A percentile compares a stretch with the other conserved stretches of the same genome.
phyloP scores from a whole-genome alignment of 2,888 invertebrate species.

The Plagodis dolabraria region DNA sequence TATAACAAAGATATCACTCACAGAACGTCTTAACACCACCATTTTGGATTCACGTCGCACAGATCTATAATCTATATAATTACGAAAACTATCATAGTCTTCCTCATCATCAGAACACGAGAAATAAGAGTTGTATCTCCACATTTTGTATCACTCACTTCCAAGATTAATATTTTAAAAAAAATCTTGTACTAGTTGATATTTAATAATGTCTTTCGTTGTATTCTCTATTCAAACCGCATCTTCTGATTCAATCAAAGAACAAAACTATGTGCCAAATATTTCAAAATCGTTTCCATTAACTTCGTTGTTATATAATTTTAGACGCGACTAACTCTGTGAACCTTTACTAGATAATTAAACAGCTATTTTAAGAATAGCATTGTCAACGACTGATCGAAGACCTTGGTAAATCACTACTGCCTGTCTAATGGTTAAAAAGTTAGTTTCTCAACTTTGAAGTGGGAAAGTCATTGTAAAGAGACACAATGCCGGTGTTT shows the following conservation, averaged over 20 bases:
- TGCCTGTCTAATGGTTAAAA: constrained; percentile 26
- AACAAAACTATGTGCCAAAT: too few species aligned
- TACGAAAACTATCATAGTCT: constrained; percentile 42
- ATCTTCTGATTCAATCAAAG: too few species aligned
- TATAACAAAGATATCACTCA: constrained; percentile 46
- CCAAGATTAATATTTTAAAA: neutral
- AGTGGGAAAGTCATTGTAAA: constrained; percentile 33
- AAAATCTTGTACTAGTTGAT: neutral
- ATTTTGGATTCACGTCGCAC: constrained; percentile 68
- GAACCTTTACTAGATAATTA: constrained; percentile 11
- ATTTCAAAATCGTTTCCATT: too few species aligned
- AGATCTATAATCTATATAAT: constrained; percentile 52
- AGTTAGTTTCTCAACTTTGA: constrained; percentile 30
- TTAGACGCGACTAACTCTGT: constrained; percentile 1
- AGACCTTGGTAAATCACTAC: constrained; percentile 27
- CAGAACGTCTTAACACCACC: constrained; percentile 58
- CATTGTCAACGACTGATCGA: constrained; percentile 23
- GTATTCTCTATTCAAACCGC: neutral
- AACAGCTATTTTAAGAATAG: constrained; percentile 15
- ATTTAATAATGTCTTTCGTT: neutral
- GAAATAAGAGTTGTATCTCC: constrained; percentile 56
- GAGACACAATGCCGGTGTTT: constrained; percentile 31
- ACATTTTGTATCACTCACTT: constrained; percentile 49
- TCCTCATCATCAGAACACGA: constrained; percentile 57
- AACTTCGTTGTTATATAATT: too few species aligned